Conservation (phyloP, 1,140 invertebrate genomes). For the Colletes gigas region DNA sequence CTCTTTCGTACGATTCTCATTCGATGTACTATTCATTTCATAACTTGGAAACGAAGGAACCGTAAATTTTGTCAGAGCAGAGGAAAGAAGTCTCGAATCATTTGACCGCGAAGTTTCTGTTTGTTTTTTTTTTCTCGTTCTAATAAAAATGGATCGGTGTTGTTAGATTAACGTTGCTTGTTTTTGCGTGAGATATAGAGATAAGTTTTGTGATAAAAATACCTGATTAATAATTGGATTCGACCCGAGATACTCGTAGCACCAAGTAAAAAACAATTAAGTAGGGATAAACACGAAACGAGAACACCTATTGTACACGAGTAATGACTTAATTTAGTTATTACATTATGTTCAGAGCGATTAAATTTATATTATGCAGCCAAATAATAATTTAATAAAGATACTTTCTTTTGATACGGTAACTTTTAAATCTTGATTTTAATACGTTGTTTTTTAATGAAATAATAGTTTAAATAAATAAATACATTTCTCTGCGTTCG, state of each 20-base stretch:
- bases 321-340: constrained; percentile 34
- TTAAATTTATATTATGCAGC: constrained; percentile 44
- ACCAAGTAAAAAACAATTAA: neutral
- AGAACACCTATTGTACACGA: constrained; percentile 33
- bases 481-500: neutral
- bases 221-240: constrained; percentile 17
- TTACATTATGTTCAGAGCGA: constrained; percentile 40
- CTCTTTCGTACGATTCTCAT: neutral
- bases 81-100: constrained; percentile 19
- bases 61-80: constrained; percentile 7
- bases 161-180: constrained; percentile 39
- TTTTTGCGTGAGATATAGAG: constrained; percentile 11
- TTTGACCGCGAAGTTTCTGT: constrained; percentile 27
- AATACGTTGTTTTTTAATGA: neutral
- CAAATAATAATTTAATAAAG: constrained; percentile 41
- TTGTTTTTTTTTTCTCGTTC: constrained; percentile 34
- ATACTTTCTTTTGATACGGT: constrained; percentile 44
- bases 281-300: neutral
- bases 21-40: too few relatives aligned
- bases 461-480: neutral
- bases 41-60: neutral
- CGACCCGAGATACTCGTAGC: neutral
- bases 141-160: constrained; percentile 28
- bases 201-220: constrained; percentile 27
- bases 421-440: constrained; percentile 23